phyloP scores from a whole-genome alignment of 2,888 invertebrate genomes.

The Pristionchus fissidentatus region DNA sequence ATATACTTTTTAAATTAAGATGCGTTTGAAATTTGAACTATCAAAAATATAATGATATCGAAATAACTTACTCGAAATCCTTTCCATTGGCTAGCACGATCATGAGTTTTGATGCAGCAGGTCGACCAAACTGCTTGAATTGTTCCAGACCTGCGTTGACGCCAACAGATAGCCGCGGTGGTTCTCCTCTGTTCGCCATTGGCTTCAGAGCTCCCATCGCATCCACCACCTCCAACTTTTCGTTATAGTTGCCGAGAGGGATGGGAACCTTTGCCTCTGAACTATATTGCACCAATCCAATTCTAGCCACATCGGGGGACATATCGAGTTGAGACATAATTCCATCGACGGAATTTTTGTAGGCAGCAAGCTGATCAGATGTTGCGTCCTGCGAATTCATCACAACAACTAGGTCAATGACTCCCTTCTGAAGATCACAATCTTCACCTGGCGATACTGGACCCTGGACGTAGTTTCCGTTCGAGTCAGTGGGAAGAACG shows the following conservation, averaged over 20 bases:
- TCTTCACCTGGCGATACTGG: slow-evolving; percentile 35
- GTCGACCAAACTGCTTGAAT: slow-evolving; percentile 26
- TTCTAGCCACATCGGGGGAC: slow-evolving; percentile 36
- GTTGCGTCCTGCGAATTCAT: slow-evolving; percentile 23
- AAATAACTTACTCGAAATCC: slow-evolving; percentile 44
- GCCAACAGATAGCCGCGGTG: slow-evolving; percentile 27
- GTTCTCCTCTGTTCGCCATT: slow-evolving; percentile 5
- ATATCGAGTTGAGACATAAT: slow-evolving; percentile 17
- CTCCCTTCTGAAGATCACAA: slow-evolving; percentile 3
- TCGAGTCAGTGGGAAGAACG: slow-evolving; percentile 58
- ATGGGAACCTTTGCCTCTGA: slow-evolving; percentile 32
- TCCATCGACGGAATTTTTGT: background rate
- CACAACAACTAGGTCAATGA: slow-evolving; percentile 20
- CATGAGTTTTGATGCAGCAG: slow-evolving; percentile 2
- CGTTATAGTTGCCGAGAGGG: slow-evolving; percentile 33
- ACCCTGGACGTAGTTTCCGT: slow-evolving; percentile 52
- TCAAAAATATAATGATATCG: background rate
- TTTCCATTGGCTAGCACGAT: slow-evolving; percentile 4
- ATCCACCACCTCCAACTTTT: background rate
- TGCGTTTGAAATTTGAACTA: no score
- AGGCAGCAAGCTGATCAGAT: background rate
- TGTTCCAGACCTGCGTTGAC: slow-evolving; percentile 39
- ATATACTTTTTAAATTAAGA: no score
- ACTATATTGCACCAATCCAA: slow-evolving; percentile 35
- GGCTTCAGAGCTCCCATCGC: background rate